A percentile compares a stretch with the other conserved stretches of the same genome.
Conservation (phyloP, 2,888 invertebrate species). For the Thymelicus lineola region DNA sequence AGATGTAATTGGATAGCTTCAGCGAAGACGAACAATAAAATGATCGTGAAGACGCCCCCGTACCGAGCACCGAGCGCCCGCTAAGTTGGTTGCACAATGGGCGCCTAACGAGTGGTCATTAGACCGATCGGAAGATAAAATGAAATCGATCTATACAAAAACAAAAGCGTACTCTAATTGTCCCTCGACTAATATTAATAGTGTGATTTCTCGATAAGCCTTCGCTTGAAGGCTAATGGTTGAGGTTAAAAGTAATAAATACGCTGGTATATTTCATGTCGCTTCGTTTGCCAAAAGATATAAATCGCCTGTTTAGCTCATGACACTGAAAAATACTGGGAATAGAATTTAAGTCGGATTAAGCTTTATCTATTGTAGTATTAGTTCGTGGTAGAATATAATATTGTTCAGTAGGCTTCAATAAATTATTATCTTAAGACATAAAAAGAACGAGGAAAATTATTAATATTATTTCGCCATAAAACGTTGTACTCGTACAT, state of each 20-base stretch:
- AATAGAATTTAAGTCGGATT: neutral
- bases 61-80: neutral
- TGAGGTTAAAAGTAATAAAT: slow-evolving; percentile 35
- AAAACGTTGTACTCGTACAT: too few relatives aligned
- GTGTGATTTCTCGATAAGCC: slow-evolving; percentile 38
- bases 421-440: too few relatives aligned
- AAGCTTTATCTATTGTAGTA: neutral
- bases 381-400: too few relatives aligned
- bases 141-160: slow-evolving; percentile 48
- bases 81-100: slow-evolving; percentile 4
- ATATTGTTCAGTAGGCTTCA: too few relatives aligned
- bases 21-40: slow-evolving; percentile 20
- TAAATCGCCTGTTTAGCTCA: slow-evolving; percentile 34
- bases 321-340: slow-evolving; percentile 24
- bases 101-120: slow-evolving; percentile 30
- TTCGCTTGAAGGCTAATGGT: slow-evolving; percentile 26
- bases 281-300: slow-evolving; percentile 40
- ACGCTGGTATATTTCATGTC: slow-evolving; percentile 38
- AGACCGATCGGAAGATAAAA: slow-evolving; percentile 35
- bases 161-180: slow-evolving; percentile 54
- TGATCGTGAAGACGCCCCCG: slow-evolving; percentile 17
- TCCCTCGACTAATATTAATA: slow-evolving; percentile 49
- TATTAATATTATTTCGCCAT: too few relatives aligned
- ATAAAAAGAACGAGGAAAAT: too few relatives aligned
- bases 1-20: slow-evolving; percentile 20